These are phyloP conservation scores for Huso huso DNA, from an alignment of 2,797 vertebrate species.

Conservation along the genomic window DNA sequence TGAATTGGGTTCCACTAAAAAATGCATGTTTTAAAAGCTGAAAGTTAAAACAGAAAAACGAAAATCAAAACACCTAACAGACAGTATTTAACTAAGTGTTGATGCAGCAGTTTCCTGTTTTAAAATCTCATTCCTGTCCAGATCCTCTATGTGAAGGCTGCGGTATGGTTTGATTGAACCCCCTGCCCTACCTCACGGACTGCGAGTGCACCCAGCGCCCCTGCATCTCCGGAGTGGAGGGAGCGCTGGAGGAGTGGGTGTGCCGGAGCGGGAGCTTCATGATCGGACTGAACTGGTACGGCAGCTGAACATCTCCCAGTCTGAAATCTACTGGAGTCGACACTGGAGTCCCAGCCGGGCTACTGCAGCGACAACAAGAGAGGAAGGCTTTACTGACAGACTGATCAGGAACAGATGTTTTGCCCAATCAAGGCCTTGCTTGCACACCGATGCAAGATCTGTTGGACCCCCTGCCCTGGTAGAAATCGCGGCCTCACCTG, in stretches of 20 bases:
- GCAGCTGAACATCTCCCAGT: conserved; percentile 29
- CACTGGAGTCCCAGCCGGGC: conserved; percentile 53
- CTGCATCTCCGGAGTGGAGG: conserved; percentile 70
- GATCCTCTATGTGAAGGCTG: neutral
- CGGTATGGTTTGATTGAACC: neutral
- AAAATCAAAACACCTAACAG: neutral
- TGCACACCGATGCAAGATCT: neutral
- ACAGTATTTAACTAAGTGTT: neutral
- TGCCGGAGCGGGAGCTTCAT: conserved; percentile 47
- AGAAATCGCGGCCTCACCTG: conserved; percentile 48
- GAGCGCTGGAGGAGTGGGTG: conserved; percentile 59
- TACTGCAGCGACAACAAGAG: conserved; percentile 39
- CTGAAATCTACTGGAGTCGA: conserved; percentile 36
- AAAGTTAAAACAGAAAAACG: too few species aligned
- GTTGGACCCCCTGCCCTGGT: too few species aligned
- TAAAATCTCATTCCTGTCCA: neutral
- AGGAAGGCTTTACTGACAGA: neutral
- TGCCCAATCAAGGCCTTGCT: too few species aligned
- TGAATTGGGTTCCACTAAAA: too few species aligned
- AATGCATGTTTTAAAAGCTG: too few species aligned
- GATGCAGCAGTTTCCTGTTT: too few species aligned
- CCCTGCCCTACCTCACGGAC: conserved; percentile 63
- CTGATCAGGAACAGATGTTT: too few species aligned
- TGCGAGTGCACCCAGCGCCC: conserved; percentile 64
- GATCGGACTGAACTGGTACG: conserved; percentile 40